Percentiles rank a stretch among this genome's conserved stretches.
Conservation (phyloP, 2,113 vertebrate species). For the Calyptomena viridis region DNA sequence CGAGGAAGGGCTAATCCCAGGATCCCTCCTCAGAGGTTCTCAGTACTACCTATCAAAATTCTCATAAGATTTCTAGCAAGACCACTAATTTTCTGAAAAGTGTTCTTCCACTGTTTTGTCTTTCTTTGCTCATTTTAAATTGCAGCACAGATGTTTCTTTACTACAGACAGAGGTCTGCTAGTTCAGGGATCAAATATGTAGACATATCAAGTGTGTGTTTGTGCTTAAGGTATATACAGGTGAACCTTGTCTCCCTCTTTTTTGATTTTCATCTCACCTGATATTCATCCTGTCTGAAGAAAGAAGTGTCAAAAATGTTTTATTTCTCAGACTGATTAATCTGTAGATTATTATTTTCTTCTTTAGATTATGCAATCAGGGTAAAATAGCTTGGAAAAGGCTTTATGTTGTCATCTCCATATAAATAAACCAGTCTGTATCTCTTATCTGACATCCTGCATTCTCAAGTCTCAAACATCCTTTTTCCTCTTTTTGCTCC, state of each 20-base stretch:
- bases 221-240: background rate
- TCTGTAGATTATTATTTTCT: background rate
- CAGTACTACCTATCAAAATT: background rate
- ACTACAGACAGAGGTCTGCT: background rate
- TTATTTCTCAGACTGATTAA: background rate
- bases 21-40: background rate
- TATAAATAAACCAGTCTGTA: background rate
- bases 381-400: background rate
- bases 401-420: background rate
- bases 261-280: background rate
- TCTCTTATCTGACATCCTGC: background rate
- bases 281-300: background rate
- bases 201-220: background rate
- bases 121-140: background rate
- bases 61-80: background rate
- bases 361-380: background rate
- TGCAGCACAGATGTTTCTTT: background rate
- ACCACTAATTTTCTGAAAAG: background rate
- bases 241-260: background rate
- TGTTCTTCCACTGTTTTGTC: background rate
- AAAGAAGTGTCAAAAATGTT: background rate
- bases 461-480: background rate
- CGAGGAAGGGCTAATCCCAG: background rate
- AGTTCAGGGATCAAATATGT: background rate
- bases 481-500: background rate